Conservation (phyloP, 2,797 vertebrate species). For the Channa striata region DNA sequence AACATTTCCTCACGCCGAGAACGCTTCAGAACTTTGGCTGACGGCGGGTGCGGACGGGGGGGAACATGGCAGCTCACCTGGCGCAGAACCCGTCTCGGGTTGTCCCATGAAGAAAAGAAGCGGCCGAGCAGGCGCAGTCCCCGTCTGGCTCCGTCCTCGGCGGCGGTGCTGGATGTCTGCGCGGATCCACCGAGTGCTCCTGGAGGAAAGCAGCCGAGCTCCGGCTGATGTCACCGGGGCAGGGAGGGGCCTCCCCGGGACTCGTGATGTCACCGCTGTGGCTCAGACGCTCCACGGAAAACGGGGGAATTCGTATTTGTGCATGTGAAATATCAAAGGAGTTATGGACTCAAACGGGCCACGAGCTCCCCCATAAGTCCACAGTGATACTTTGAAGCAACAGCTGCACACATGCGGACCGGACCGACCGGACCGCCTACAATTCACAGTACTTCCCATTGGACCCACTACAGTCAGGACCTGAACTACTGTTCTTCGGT, state of each 20-base stretch:
- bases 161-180: conserved; percentile 27
- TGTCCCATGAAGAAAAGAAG: conserved; percentile 29
- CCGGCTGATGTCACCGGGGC: conserved; percentile 70
- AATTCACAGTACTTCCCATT: too few relatives aligned
- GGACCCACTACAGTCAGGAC: too few relatives aligned
- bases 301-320: too few relatives aligned
- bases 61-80: conserved; percentile 41
- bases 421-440: too few relatives aligned
- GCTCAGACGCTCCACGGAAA: neutral
- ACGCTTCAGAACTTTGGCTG: neutral
- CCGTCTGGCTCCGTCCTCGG: conserved; percentile 26
- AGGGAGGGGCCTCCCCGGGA: conserved; percentile 62
- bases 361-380: too few relatives aligned
- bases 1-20: neutral
- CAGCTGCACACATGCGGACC: too few relatives aligned
- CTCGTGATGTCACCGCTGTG: conserved; percentile 51
- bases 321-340: too few relatives aligned
- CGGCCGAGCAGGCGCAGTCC: conserved; percentile 14
- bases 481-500: too few relatives aligned
- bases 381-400: too few relatives aligned
- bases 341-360: too few relatives aligned
- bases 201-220: conserved; percentile 50
- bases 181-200: conserved; percentile 33
- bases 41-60: neutral
- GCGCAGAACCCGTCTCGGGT: neutral